Percentiles rank a stretch among this genome's conserved stretches.
These are phyloP conservation scores for Drosophila tristis DNA, from an alignment of 1,140 invertebrate species.

Conservation along the genomic window DNA sequence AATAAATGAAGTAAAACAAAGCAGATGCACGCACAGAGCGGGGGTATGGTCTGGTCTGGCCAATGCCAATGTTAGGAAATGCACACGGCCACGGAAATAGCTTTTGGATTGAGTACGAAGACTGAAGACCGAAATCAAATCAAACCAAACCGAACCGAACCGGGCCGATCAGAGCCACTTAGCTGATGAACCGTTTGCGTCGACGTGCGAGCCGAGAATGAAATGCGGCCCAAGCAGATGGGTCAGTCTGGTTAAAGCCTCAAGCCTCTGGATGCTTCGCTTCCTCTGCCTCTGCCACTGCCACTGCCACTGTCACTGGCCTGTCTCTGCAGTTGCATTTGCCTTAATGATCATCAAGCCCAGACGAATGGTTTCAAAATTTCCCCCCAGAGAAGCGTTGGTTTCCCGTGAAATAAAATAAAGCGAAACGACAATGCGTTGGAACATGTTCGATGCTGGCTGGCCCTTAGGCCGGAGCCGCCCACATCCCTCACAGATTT, in stretches of 20 bases:
- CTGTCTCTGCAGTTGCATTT: conserved; percentile 43
- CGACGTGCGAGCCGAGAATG: conserved; percentile 70
- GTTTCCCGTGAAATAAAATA: conserved; percentile 38
- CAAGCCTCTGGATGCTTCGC: conserved; percentile 19
- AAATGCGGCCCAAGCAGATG: conserved; percentile 48
- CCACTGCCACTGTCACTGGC: conserved; percentile 1
- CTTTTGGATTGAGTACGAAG: conserved; percentile 31
- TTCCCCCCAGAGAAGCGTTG: conserved; percentile 46
- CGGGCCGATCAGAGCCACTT: conserved; percentile 3
- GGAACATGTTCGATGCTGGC: conserved; percentile 72
- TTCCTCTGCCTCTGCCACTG: conserved; percentile 6
- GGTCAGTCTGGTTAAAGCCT: conserved; percentile 28
- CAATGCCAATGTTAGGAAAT: conserved; percentile 76
- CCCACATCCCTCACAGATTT: conserved; percentile 57
- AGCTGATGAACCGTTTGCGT: conserved; percentile 49
- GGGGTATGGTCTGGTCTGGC: conserved; percentile 47
- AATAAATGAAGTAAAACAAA: conserved; percentile 52
- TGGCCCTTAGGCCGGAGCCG: conserved; percentile 15
- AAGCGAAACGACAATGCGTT: conserved; percentile 50
- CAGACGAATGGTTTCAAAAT: conserved; percentile 57
- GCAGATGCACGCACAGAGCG: conserved; percentile 26
- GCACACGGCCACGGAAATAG: conserved; percentile 52
- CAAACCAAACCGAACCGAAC: conserved; percentile 34
- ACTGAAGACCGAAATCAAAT: neutral
- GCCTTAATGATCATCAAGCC: conserved; percentile 25